Percentiles rank a stretch among this genome's conserved stretches.
These are phyloP conservation scores for Hydra vulgaris DNA, from an alignment of 30 jellyfish, hydroid and myxozoan species.

Conservation along the genomic window DNA sequence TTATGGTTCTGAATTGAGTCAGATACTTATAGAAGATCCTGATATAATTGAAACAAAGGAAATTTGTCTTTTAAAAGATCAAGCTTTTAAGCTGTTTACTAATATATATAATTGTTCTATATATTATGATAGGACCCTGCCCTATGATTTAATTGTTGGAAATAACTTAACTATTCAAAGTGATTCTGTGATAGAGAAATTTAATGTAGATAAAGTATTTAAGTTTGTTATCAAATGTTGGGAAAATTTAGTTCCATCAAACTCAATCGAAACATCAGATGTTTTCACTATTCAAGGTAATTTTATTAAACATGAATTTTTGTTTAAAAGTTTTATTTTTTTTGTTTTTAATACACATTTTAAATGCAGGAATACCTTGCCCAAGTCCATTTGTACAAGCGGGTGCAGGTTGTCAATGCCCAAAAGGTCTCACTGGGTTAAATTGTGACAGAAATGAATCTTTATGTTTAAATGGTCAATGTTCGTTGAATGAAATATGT, in stretches of 20 bases:
- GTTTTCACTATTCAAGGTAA: neutral
- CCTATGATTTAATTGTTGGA: neutral
- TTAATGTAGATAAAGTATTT: too few relatives aligned
- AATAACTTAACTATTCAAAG: neutral
- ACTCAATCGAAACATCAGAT: neutral
- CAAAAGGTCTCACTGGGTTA: neutral
- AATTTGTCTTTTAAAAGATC: neutral
- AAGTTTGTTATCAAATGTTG: neutral
- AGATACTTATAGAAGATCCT: constrained; percentile 40
- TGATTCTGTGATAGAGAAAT: neutral
- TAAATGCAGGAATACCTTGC: neutral
- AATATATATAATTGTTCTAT: constrained; percentile 1
- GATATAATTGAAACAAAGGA: constrained; percentile 21
- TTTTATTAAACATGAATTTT: too few relatives aligned
- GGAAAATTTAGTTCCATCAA: neutral
- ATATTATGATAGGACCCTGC: neutral
- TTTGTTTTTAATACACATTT: neutral
- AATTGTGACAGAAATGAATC: neutral
- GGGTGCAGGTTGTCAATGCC: neutral
- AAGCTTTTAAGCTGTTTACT: neutral
- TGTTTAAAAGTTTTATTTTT: too few relatives aligned
- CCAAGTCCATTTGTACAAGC: neutral
- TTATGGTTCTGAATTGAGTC: constrained; percentile 21
- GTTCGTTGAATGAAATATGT: neutral
- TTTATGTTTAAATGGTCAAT: neutral